phyloP scores from a whole-genome alignment of 2,797 vertebrate species.

The Helarctos malayanus region DNA sequence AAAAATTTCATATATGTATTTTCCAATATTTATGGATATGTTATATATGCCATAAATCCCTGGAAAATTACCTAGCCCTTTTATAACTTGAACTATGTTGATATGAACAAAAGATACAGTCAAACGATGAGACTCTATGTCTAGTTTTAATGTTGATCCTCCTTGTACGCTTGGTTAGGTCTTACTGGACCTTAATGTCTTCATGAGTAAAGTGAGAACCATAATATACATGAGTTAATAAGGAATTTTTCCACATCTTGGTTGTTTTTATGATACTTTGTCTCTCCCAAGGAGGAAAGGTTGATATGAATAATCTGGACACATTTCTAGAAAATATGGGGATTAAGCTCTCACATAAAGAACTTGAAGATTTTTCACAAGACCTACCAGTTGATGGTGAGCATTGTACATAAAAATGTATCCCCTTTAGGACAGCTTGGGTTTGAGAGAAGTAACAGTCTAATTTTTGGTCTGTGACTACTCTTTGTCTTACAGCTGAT shows the following conservation, averaged over 20 bases:
- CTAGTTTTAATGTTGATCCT: not conserved
- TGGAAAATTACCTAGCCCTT: not conserved
- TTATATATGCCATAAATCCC: not conserved
- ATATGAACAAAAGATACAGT: not conserved
- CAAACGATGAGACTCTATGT: not conserved
- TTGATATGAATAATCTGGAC: slow-evolving; percentile 62
- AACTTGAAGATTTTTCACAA: slow-evolving; percentile 73
- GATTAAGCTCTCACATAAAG: slow-evolving; percentile 48
- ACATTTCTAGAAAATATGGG: slow-evolving; percentile 66
- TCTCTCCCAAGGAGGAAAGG: slow-evolving; percentile 61
- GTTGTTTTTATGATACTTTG: slow-evolving; percentile 27
- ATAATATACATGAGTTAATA: not conserved
- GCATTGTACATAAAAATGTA: not conserved
- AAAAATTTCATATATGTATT: not conserved
- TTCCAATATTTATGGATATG: not conserved
- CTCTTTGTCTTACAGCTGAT: slow-evolving; percentile 60
- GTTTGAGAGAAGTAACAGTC: not conserved
- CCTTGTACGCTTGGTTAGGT: not conserved
- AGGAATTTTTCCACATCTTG: not conserved
- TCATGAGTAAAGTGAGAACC: not conserved
- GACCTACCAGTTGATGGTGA: slow-evolving; percentile 75
- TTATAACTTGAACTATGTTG: not conserved
- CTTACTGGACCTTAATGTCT: not conserved
- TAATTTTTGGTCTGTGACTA: not conserved
- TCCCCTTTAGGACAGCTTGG: not conserved